phyloP scores from a whole-genome alignment of 2,113 vertebrate species.

The Sphyrna mokarran region DNA sequence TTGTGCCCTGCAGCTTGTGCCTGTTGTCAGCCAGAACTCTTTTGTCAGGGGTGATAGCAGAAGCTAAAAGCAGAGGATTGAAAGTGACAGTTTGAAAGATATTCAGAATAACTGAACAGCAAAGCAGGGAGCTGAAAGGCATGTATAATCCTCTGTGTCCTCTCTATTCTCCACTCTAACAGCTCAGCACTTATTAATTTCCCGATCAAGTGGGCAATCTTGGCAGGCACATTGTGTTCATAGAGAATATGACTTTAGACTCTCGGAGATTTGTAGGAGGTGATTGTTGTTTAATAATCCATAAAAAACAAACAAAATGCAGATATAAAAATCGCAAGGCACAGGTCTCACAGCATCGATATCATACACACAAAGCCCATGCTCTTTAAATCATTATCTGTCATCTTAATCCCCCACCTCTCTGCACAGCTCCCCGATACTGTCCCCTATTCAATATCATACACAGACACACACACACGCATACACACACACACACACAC shows the following conservation, averaged over 20 bases:
- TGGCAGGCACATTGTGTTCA: not conserved
- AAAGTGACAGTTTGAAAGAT: not conserved
- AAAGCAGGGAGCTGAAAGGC: not conserved
- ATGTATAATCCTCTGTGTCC: not conserved
- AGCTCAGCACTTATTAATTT: not conserved
- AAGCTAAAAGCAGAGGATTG: not conserved
- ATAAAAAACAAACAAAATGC: not conserved
- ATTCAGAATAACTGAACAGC: not conserved
- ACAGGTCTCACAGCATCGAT: not conserved
- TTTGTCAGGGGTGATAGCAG: not conserved
- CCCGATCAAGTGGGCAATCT: not conserved
- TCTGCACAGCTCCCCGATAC: not conserved
- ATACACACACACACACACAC: no score
- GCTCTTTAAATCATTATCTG: not conserved
- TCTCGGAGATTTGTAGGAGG: not conserved
- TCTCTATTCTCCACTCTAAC: not conserved
- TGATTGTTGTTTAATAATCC: not conserved
- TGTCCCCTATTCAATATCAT: not conserved
- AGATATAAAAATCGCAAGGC: not conserved
- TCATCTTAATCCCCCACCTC: not conserved
- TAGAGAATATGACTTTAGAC: not conserved
- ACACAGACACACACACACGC: no score
- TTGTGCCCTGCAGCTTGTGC: not conserved
- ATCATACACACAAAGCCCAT: not conserved
- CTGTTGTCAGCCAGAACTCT: not conserved